phyloP scores from a whole-genome alignment of 2,888 invertebrate species.

The Catocala sponsa region DNA sequence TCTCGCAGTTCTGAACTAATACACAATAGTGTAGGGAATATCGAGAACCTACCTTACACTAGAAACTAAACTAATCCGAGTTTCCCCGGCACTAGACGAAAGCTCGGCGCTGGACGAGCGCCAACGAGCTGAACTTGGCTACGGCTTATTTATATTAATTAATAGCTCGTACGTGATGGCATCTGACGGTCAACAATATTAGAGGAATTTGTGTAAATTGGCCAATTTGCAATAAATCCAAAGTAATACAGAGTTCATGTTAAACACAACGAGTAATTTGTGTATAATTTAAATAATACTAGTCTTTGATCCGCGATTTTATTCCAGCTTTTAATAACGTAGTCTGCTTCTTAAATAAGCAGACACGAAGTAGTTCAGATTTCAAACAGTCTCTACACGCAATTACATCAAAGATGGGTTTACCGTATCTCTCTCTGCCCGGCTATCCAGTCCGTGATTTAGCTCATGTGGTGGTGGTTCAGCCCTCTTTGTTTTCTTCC shows the following conservation, averaged over 20 bases:
- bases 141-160: constrained; percentile 39
- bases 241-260: neutral
- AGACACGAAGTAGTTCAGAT: too few relatives aligned
- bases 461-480: too few relatives aligned
- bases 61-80: constrained; percentile 52
- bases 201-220: constrained; percentile 21
- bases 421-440: too few relatives aligned
- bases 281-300: too few relatives aligned
- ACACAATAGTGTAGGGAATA: neutral
- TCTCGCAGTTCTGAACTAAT: too few relatives aligned
- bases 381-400: too few relatives aligned
- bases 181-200: constrained; percentile 35
- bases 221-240: constrained; percentile 8
- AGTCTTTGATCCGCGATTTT: too few relatives aligned
- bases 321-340: too few relatives aligned
- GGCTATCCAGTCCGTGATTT: too few relatives aligned
- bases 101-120: constrained; percentile 16
- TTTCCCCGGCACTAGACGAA: constrained; percentile 36
- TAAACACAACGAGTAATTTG: neutral
- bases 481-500: too few relatives aligned
- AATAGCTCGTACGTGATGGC: constrained; percentile 45
- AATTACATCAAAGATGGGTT: too few relatives aligned
- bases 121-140: constrained; percentile 31
- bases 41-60: constrained; percentile 24
- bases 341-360: too few relatives aligned